Evolutionary conservation across 1,140 invertebrate genomes (phyloP), one percentile per base, ranked within the genome.

Genomic region (Aplysia californica): DNA sequence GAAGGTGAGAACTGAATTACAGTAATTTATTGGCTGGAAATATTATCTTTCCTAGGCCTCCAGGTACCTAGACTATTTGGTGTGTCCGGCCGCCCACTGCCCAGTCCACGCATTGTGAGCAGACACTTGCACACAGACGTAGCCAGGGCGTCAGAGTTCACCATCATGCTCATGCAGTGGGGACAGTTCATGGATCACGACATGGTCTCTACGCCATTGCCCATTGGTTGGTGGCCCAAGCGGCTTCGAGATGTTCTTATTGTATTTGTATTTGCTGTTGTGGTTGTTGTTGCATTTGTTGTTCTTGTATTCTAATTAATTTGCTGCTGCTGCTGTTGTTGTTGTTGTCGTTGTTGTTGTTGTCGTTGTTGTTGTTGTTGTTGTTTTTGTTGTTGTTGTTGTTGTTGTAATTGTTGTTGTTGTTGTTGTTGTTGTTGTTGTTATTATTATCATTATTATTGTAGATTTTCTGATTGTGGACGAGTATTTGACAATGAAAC

Each of bases 141-240:
- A 2, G 33, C 26, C 21, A 61, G 39, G 31, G 6, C 56, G 56
- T 66, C 68, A 15, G 29, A 6, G 50, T 77, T 72, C 71, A 96
- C 95, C 0, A 96, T 97, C 79, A 98, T 99, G 96, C 93, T 97
- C 0, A 99, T 99, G 97, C 97, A 99, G 89, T 99, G 97, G 97
- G 97, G 97, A 1, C 97, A 98, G 87, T 98, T 98, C 90, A 85
- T 98, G 10, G 97, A 99, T 87, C 98, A 99, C 84, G 98, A 99
- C 87, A 89, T 99, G 96, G 41, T 76, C 2, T 76, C 75, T 56
- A 76, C 75, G 10, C 75, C 75, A 3, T 56, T 76, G 21, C 67
- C 75, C 33, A 36, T 76, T 21, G 75, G 75, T 76, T n/a, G 69
- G 75, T 71, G 18, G 21, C 0, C 44, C n/a, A n/a, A n/a, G n/a